Percentiles rank a stretch among this genome's conserved stretches.
Conservation (phyloP, 2,113 vertebrate genomes). For the Vulpes vulpes region DNA sequence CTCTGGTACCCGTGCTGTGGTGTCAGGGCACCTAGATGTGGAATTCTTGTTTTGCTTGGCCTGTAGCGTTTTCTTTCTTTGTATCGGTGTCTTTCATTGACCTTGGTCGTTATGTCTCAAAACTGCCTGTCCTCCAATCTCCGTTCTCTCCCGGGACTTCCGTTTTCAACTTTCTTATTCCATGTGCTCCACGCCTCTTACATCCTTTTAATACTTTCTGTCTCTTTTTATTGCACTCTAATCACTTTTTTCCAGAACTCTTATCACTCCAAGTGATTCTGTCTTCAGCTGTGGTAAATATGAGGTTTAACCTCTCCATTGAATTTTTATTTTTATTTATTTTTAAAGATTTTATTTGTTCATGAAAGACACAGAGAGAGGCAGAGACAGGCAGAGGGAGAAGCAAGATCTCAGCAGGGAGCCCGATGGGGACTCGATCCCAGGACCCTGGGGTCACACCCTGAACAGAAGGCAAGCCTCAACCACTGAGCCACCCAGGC, state of each 20-base stretch:
- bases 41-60: not conserved
- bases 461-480: too few relatives aligned
- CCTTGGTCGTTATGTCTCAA: not conserved
- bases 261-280: not conserved
- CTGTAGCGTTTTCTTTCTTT: not conserved
- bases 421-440: too few relatives aligned
- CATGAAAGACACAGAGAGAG: too few relatives aligned
- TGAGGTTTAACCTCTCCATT: not conserved
- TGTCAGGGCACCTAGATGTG: not conserved
- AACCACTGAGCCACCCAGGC: too few relatives aligned
- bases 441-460: too few relatives aligned
- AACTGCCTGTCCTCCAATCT: not conserved
- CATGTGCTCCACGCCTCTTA: not conserved
- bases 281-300: not conserved
- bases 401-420: too few relatives aligned
- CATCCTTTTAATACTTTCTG: not conserved
- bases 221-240: not conserved
- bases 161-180: not conserved
- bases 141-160: not conserved
- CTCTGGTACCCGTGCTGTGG: not conserved
- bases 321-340: conserved; percentile 34
- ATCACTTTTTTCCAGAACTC: not conserved
- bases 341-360: not conserved
- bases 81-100: not conserved
- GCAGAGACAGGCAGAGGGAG: too few relatives aligned